Evolutionary conservation across 2,113 vertebrate species (phyloP).

Genomic region (Tricholaema leucomelas): DNA sequence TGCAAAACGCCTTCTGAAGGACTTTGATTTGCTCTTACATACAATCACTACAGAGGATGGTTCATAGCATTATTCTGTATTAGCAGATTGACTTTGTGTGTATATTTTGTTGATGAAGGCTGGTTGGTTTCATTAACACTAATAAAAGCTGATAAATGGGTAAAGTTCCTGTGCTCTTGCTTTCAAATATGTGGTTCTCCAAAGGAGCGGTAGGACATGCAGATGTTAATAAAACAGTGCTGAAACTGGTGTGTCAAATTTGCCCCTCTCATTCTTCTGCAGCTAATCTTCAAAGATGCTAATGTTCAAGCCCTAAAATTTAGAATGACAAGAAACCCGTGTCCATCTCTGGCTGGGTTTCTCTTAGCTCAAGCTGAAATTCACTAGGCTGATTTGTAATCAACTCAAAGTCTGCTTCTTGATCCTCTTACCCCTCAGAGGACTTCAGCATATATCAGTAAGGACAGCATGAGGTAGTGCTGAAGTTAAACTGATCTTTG

Average conservation of each 20-base stretch:
- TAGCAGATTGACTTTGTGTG: background rate
- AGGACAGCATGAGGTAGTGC: background rate
- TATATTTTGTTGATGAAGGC: constrained; percentile 31
- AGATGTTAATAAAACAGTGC: background rate
- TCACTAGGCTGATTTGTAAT: background rate
- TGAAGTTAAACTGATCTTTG: background rate
- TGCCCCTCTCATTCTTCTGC: background rate
- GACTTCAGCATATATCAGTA: too few species aligned
- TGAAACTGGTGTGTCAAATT: background rate
- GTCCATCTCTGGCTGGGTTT: background rate
- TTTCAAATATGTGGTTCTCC: background rate
- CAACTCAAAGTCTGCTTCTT: background rate
- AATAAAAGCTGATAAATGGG: constrained; percentile 8
- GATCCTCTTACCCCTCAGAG: background rate
- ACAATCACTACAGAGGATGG: constrained; percentile 12
- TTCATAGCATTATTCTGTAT: background rate
- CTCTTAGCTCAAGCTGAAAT: background rate
- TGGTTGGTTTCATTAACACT: constrained; percentile 7
- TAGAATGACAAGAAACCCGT: background rate
- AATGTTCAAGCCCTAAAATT: background rate
- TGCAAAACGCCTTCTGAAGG: background rate
- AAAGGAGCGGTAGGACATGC: background rate
- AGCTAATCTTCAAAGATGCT: background rate
- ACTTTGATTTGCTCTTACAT: background rate
- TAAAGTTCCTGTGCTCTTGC: background rate